A percentile compares a stretch with the other conserved stretches of the same genome.
Conservation (phyloP, 2,888 invertebrate species). For the Cecidostiba fungosa region DNA sequence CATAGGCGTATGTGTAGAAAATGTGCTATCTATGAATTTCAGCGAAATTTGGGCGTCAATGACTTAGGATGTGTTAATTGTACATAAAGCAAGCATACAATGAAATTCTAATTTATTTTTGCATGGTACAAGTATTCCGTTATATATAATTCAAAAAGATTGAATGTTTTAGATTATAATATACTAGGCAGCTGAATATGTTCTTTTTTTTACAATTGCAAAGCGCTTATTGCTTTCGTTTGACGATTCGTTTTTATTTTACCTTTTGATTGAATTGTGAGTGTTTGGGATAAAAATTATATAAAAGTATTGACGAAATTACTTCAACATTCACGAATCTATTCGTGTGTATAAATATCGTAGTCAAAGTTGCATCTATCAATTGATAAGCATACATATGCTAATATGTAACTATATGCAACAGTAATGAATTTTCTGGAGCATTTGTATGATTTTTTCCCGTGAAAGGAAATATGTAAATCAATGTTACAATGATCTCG, state of each 20-base stretch:
- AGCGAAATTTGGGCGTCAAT: conserved; percentile 58
- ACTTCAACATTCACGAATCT: neutral
- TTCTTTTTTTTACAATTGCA: conserved; percentile 36
- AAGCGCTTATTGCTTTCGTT: conserved; percentile 3
- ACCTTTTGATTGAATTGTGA: conserved; percentile 14
- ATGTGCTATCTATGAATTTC: conserved; percentile 71
- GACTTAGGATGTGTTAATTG: conserved; percentile 60
- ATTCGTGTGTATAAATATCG: neutral
- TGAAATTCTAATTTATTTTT: conserved; percentile 63
- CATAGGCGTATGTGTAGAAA: conserved; percentile 69
- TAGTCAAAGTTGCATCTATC: neutral
- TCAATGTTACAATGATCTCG: conserved; percentile 31
- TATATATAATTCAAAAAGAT: conserved; percentile 33
- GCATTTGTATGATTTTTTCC: conserved; percentile 38
- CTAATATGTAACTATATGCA: conserved; percentile 17
- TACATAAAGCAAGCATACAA: conserved; percentile 63
- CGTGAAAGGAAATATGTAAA: conserved; percentile 1
- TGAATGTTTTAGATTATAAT: neutral
- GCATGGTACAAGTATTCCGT: conserved; percentile 41
- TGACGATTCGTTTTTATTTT: conserved; percentile 19
- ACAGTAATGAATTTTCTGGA: conserved; percentile 17
- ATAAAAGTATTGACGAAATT: conserved; percentile 25
- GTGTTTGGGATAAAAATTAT: conserved; percentile 37
- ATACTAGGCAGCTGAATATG: conserved; percentile 16
- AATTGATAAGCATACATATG: neutral